A percentile compares a stretch with the other conserved stretches of the same genome.
Evolutionary conservation across 1,140 invertebrate species (phyloP).

Genomic region (Metaphire vulgaris): DNA sequence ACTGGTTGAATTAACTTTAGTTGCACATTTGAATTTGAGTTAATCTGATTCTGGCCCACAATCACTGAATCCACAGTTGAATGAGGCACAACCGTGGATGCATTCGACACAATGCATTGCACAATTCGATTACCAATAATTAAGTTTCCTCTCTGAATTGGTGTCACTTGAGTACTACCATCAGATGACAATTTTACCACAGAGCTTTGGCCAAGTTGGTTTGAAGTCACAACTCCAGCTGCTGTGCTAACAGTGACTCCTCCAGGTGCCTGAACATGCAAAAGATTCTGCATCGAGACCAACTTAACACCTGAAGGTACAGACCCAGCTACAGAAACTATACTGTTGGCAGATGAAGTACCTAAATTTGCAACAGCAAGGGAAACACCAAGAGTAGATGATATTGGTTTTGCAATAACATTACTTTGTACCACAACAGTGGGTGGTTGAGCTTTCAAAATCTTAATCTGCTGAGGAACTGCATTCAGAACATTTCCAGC

Average conservation of each 20-base stretch:
- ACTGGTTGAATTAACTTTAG: neutral
- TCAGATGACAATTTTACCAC: neutral
- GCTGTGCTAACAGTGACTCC: neutral
- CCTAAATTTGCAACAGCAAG: neutral
- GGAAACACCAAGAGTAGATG: no score
- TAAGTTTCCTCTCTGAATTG: neutral
- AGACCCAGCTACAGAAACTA: neutral
- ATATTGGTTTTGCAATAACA: neutral
- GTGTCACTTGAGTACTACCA: neutral
- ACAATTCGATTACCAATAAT: neutral
- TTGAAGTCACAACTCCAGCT: neutral
- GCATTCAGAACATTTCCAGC: neutral
- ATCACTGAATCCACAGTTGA: neutral
- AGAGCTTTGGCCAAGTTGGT: neutral
- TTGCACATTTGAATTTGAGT: neutral
- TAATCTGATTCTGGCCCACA: neutral
- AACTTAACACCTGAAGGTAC: neutral
- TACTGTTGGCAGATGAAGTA: neutral
- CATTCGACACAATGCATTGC: neutral
- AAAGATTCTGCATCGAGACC: neutral
- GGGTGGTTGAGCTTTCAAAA: no score
- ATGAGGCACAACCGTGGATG: neutral
- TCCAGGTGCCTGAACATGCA: neutral
- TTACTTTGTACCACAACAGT: neutral
- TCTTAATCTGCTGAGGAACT: no score